Evolutionary conservation across 92 coral and sea anemone genomes (phyloP), one percentile per base, ranked within the genome.

Genomic region (Porites cylindrica): DNA sequence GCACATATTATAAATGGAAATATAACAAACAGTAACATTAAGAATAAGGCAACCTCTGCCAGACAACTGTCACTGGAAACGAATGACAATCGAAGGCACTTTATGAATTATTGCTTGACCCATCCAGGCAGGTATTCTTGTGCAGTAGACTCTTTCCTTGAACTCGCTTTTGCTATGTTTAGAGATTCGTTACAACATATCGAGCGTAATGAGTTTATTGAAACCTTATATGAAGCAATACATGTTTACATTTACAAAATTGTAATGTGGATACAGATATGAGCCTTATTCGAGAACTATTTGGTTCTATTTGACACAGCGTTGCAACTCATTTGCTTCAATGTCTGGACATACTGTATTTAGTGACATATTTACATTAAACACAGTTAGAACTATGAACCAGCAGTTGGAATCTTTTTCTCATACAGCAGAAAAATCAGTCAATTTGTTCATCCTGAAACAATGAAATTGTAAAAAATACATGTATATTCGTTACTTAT

Each of bases 341-440:
- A 90, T 90, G 93, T 56, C 93, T 90, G 85, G 83, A 51, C 80
- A 90, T 86, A 88, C 91, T 86, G 93, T 90, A 16, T 90, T 90
- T 86, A 90, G 93, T 86, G 91, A 90, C 77, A 90, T 90, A 18
- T 90, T 90, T 86, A 79, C 78, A 1, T 11, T 84, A 53, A 58
- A 50, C 24, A 91, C 87, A 38, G 17, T 88, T 91, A 89, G 92
- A 50, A 66, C 64, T 77, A 61, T 91, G 66, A 82, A 77, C 17
- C 66, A 87, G 72, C 82, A 91, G 14, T 29, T 91, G 64, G 77
- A 87, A 83, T 87, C 91, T 88, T 72, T 91, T 91, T 88, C 32
- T 91, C 76, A 58, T 88, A 82, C n/a, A 91, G 38, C 90, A 91
- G 75, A 54, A 18, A 8, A 75, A 82, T 76, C 88, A 74, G 65